A percentile compares a stretch with the other conserved stretches of the same genome.
Evolutionary conservation across 1,140 invertebrate species (phyloP).

Genomic region (Drosophila athabasca): DNA sequence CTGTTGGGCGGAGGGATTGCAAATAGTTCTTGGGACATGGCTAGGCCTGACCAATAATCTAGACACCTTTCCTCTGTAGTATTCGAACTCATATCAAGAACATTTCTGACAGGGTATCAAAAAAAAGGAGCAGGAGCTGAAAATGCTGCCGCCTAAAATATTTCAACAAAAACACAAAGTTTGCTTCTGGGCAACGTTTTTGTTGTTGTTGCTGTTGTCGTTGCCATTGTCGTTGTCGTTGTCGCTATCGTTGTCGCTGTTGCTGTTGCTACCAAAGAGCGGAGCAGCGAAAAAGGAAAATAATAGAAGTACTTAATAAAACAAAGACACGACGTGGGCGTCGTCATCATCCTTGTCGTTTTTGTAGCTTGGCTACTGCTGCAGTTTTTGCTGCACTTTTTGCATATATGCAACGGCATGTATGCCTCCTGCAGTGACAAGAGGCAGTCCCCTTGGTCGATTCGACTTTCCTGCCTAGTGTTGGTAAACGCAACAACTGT

Average conservation of each 20-base stretch:
- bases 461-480: constrained; percentile 40
- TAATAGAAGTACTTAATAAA: constrained; percentile 76
- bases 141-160: constrained; percentile 57
- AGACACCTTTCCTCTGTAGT: too few relatives aligned
- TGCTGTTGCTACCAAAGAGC: background rate
- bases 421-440: background rate
- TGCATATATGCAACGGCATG: constrained; percentile 43
- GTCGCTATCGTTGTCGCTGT: constrained; percentile 7
- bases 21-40: too few relatives aligned
- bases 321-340: constrained; percentile 69
- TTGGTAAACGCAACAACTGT: constrained; percentile 58
- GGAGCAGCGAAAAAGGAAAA: constrained; percentile 39
- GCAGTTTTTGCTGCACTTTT: constrained; percentile 30
- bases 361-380: background rate
- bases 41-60: too few relatives aligned
- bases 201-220: constrained; percentile 20
- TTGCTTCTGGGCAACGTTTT: constrained; percentile 54
- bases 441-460: background rate
- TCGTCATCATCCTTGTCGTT: constrained; percentile 28
- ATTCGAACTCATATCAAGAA: too few relatives aligned
- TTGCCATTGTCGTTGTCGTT: background rate
- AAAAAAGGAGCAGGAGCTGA: background rate
- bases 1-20: too few relatives aligned
- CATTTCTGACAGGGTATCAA: background rate
- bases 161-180: constrained; percentile 62